phyloP scores from a whole-genome alignment of 1,140 invertebrate genomes.

The Sesamia nonagrioides region DNA sequence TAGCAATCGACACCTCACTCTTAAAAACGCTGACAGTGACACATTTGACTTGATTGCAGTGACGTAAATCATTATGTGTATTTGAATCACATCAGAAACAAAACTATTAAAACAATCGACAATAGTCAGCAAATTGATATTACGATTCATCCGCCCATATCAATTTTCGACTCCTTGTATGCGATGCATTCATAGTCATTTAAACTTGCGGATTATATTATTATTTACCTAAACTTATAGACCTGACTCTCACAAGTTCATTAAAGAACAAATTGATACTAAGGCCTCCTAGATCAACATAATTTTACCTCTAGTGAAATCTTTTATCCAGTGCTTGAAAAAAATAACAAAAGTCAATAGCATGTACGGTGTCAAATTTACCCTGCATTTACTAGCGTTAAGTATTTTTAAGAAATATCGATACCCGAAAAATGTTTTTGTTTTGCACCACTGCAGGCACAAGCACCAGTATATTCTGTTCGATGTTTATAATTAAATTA shows the following conservation, averaged over 20 bases:
- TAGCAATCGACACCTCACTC: constrained; percentile 3
- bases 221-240: too few species aligned
- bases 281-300: neutral
- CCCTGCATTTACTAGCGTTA: neutral
- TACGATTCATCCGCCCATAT: constrained; percentile 1
- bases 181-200: neutral
- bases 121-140: neutral
- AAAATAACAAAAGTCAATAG: neutral
- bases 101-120: neutral
- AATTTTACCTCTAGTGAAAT: too few species aligned
- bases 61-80: neutral
- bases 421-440: neutral
- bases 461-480: too few species aligned
- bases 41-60: neutral
- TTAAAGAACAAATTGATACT: neutral
- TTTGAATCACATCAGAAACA: neutral
- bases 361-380: neutral
- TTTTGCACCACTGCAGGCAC: neutral
- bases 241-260: too few species aligned
- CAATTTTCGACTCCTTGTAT: neutral
- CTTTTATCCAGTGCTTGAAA: neutral
- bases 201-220: too few species aligned
- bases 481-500: neutral
- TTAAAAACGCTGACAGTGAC: neutral
- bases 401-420: neutral